A percentile compares a stretch with the other conserved stretches of the same genome.
Conservation (phyloP, 2,113 vertebrate genomes). For the Larimichthys crocea region DNA sequence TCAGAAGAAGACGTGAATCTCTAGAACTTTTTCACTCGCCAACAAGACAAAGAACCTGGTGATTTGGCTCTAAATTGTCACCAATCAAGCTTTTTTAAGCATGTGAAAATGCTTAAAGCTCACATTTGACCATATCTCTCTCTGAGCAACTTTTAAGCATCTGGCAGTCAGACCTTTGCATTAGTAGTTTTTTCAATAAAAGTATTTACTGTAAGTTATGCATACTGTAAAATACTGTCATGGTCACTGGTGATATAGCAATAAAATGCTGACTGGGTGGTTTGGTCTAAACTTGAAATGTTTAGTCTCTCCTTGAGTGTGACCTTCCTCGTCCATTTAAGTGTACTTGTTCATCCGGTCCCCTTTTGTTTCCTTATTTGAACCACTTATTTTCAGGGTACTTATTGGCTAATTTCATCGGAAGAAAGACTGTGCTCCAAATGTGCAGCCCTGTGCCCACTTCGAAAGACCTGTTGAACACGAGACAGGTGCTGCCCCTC, state of each 20-base stretch:
- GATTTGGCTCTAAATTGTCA: background rate
- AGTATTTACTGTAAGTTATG: background rate
- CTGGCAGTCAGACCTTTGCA: no score
- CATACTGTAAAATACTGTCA: background rate
- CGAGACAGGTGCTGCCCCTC: no score
- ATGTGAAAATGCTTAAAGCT: no score
- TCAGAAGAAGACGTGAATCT: no score
- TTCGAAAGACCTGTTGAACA: accelerated
- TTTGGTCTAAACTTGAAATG: background rate
- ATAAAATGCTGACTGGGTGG: background rate
- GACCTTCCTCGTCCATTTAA: no score
- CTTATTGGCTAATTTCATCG: constrained; percentile 87
- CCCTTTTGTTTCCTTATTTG: background rate
- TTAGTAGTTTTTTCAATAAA: no score
- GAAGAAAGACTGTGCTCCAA: constrained; percentile 48
- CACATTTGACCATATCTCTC: no score
- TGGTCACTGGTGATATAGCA: background rate
- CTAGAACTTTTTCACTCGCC: no score
- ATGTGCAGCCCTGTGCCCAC: background rate
- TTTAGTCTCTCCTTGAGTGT: background rate
- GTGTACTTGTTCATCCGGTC: background rate
- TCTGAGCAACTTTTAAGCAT: no score
- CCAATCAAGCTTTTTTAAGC: background rate
- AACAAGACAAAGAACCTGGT: background rate
- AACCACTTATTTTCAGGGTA: constrained; percentile 83